Evolutionary conservation across 2,888 invertebrate genomes (phyloP), one percentile per base, ranked within the genome.

Genomic region (Abrostola triplasia): DNA sequence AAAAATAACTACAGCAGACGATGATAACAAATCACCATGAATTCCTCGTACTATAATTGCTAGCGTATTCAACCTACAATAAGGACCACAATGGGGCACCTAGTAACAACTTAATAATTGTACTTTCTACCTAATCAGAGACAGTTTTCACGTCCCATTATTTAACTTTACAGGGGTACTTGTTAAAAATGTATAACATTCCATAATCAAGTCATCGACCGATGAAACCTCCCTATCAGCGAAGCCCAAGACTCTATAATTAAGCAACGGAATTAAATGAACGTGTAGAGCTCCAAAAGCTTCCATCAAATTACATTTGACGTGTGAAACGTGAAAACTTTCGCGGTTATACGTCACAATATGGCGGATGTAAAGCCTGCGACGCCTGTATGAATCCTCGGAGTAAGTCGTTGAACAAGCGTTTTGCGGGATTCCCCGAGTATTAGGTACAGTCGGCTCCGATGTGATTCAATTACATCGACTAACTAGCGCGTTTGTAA

Each of bases 381-480:
- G 60, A 42, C 57, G 76, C 59, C 72, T 76, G 64, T 47, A 64
- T 61, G 59, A 13, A 66, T 59, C 60, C 61, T 40, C 55, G 66
- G 65, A 69, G 53, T 76, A 79, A 76, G 77, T 69, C 69, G 79
- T 37, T 69, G 69, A 76, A 76, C 59, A 66, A 71, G 76, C 68
- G 73, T 64, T 76, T 66, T 73, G 59, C 54, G 73, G 79, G 77
- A 72, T 66, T 76, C 79, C 71, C 54, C 12, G 60, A 65, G 57
- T 50, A 59, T 56, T 50, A 70, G 24, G 76, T 76, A 70, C 55
- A 52, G 65, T 53, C 59, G 65, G 54, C 59, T 76, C 72, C 51
- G 72, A 71, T 72, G 66, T 69, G 79, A 68, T 68, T 79, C 68
- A 79, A 71, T 79, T 72, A 79, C 79, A 42, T 49, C 53, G 62